Evolutionary conservation across 2,797 vertebrate species (phyloP).

Genomic region (Eulemur coronatus): DNA sequence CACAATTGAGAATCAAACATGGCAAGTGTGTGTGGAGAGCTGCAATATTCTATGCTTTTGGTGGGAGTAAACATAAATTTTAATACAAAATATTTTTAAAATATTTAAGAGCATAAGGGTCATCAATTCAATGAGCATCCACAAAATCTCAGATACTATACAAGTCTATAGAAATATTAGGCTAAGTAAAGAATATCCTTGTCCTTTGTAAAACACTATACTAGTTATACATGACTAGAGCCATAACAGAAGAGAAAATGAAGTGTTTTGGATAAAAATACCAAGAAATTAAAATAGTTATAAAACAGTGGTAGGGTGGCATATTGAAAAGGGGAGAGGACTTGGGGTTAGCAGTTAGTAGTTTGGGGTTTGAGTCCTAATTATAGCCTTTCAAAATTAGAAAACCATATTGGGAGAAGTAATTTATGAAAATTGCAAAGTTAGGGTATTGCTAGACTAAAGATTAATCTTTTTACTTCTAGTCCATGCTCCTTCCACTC

Average conservation of each 20-base stretch:
- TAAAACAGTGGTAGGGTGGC: neutral
- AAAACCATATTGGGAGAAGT: constrained; percentile 22
- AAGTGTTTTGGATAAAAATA: neutral
- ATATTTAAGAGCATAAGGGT: neutral
- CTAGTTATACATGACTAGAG: neutral
- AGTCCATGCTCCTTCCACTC: neutral
- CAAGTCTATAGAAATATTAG: neutral
- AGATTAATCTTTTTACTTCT: neutral
- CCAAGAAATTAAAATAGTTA: constrained; percentile 32
- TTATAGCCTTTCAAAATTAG: constrained; percentile 31
- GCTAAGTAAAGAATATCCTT: neutral
- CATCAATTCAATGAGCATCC: neutral
- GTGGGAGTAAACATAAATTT: constrained; percentile 10
- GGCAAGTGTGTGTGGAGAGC: neutral
- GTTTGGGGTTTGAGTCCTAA: neutral
- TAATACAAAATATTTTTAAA: neutral
- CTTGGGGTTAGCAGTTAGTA: neutral
- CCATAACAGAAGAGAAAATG: neutral
- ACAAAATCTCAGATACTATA: neutral
- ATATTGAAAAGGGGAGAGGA: neutral
- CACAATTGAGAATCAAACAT: neutral
- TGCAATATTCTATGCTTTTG: neutral
- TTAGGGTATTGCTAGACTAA: neutral
- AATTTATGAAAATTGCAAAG: neutral
- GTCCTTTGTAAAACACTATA: neutral